Conservation (phyloP, 2,113 vertebrate genomes). For the Gobius niger region DNA sequence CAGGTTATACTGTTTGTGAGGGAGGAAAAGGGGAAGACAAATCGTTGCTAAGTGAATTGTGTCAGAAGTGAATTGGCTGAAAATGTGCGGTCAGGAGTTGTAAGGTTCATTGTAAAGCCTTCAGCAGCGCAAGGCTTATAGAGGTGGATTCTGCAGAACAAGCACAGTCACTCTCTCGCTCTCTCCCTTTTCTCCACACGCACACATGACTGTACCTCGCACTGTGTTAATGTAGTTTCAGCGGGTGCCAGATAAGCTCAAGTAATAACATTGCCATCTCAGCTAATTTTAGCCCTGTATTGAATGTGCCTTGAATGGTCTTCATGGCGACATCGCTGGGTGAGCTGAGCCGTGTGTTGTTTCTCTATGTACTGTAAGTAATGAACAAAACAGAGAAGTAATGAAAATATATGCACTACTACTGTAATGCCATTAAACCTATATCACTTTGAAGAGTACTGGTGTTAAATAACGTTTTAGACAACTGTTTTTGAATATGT, state of each 20-base stretch:
- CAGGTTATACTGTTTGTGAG: neutral
- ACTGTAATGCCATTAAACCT: too few relatives aligned
- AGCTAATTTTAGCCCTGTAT: slow-evolving; percentile 76
- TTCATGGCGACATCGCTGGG: slow-evolving; percentile 71
- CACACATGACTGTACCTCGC: slow-evolving; percentile 7
- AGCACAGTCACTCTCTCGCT: slow-evolving; percentile 23
- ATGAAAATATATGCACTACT: neutral
- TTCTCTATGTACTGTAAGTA: slow-evolving; percentile 14
- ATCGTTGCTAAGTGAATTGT: slow-evolving; percentile 40
- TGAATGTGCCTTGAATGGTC: slow-evolving; percentile 69
- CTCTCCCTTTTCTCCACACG: slow-evolving; percentile 25
- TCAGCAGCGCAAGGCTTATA: slow-evolving; percentile 41
- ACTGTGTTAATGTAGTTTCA: slow-evolving; percentile 55
- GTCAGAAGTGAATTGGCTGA: slow-evolving; percentile 41
- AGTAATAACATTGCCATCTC: slow-evolving; percentile 73
- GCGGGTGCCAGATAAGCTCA: slow-evolving; percentile 71
- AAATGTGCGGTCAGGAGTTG: slow-evolving; percentile 49
- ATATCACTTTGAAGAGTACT: too few relatives aligned
- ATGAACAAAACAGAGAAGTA: neutral
- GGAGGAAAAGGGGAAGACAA: slow-evolving; percentile 1
- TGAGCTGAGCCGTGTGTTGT: slow-evolving; percentile 53
- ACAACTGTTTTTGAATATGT: too few relatives aligned
- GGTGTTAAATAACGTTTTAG: too few relatives aligned
- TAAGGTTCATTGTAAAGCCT: slow-evolving; percentile 50
- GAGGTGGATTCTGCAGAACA: slow-evolving; percentile 51